A percentile compares a stretch with the other conserved stretches of the same genome.
Conservation (phyloP, 2,888 invertebrate genomes). For the Druceiella hillmani region DNA sequence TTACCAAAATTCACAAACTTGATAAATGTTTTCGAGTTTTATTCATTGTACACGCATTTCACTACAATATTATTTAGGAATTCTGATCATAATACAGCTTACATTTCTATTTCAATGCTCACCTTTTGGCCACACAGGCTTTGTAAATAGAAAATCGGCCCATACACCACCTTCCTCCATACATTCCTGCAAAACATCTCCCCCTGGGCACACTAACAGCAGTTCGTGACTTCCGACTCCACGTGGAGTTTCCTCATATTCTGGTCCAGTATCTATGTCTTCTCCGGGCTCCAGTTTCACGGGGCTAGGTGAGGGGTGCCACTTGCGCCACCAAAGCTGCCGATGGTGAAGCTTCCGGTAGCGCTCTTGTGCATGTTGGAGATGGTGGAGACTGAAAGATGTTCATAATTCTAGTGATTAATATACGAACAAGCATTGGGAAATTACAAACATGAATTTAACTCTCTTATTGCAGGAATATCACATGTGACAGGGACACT, state of each 20-base stretch:
- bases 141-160: slow-evolving; percentile 41
- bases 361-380: too few species aligned
- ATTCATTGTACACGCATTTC: not conserved
- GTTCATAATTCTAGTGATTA: too few species aligned
- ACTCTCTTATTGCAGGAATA: too few species aligned
- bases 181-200: slow-evolving; percentile 34
- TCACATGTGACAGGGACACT: too few species aligned
- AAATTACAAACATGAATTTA: too few species aligned
- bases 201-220: slow-evolving; percentile 39
- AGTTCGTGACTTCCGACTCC: slow-evolving; percentile 35
- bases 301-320: slow-evolving; percentile 15
- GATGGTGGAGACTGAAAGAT: too few species aligned
- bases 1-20: too few species aligned
- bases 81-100: not conserved
- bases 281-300: slow-evolving; percentile 27
- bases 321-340: slow-evolving; percentile 36
- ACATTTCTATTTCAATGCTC: slow-evolving; percentile 11
- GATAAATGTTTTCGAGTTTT: too few species aligned
- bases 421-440: too few species aligned
- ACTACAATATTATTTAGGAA: not conserved
- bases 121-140: slow-evolving; percentile 40
- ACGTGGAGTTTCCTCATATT: slow-evolving; percentile 28
- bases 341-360: slow-evolving; percentile 39
- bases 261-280: not conserved
- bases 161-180: slow-evolving; percentile 39